Base-by-base conservation (phyloP, 2,797 vertebrate species). In the Danio aesculapii region DNA sequence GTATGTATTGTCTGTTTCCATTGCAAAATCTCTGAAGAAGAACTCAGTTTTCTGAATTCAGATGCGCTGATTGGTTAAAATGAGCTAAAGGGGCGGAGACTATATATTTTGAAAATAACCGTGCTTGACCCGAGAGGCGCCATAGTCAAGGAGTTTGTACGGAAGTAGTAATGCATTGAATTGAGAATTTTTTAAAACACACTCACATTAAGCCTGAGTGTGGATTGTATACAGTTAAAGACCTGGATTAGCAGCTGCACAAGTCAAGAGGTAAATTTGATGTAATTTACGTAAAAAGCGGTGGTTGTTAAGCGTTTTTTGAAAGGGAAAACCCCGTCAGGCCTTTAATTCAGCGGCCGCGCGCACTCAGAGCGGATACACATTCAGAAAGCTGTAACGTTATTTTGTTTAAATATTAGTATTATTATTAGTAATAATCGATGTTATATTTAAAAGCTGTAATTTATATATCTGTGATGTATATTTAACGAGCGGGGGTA, bases 61-160 rank as follows among this genome's bases (percentile, higher is more conserved):
- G 7, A 4, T 2, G 4, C 19, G 41, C 21, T 49, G 62, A 77
- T 83, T 81, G 69, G 73, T 41, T 61, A 5, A 41, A 17, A 64
- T 12, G 5, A 44, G 8, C n/a, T 1, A 63, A 46, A 30, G 49
- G 10, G 67, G 72, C 30, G 61, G 50, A 59, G 21, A 2, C 2
- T 49, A 49, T 6, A 19, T 52, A 13, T 52, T 78, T 85, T 78
- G 70, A 85, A 85, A 83, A 7, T 50, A 58, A 69, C 21, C 41
- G 58, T 62, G 52, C n/a, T 39, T 5, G 6, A 0, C 8, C 5
- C 30, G 6, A n/a, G 1, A 6, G 19, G 14, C 74, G 81, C 74
- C 67, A 77, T 82, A 71, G 67, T 52, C 44, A 21, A 4, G 53
- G 6, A 13, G 52, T 8, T 43, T 6, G 13, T 2, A 9, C 10